Base-by-base conservation (phyloP, 1,140 invertebrate species). In the Macrotrachela quadricornifera region DNA sequence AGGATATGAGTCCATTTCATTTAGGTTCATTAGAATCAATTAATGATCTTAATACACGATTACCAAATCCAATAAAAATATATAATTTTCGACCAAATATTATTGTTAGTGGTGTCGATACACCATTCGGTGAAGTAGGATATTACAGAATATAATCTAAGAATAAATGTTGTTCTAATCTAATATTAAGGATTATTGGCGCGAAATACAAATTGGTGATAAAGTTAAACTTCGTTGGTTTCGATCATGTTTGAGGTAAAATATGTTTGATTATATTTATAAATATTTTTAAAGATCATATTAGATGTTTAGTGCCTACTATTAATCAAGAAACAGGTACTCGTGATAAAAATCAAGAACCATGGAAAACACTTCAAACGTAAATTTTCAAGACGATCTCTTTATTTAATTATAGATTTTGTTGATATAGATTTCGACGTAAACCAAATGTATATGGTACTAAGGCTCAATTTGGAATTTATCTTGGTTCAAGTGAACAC, bases 261-360 rank as follows among this genome's bases (percentile, higher is more conserved):
- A 21, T 43, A 18, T 13, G 49, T 45, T 49, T 16, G 16, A 50
- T n/a, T 40, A 36, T 49, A 46, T 38, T 39, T 39, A 50, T 48
- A 46, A 17, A 57, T 13, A 17, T 17, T n/a, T 2, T n/a, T n/a
- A 18, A 36, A 14, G 1, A 30, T 8, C 43, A n/a, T n/a, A n/a
- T 43, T 50, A 57, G 64, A 56, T 67, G 65, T 57, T 56, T 61
- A 21, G 40, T 64, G 37, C 66, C 64, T 39, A 66, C 61, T 12
- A 57, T 66, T 14, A 59, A 66, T 54, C 61, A 58, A 14, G 59
- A 59, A n/a, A 62, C 49, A 39, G 66, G 62, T 30, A 49, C 60
- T 10, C 53, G 53, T 53, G 43, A 58, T 18, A 42, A 50, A n/a
- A 56, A 57, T 36, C 56, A 57, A 50, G 63, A 68, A 56, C 64